Base-by-base conservation (phyloP, 2,113 vertebrate species). In the Panthera uncia region DNA sequence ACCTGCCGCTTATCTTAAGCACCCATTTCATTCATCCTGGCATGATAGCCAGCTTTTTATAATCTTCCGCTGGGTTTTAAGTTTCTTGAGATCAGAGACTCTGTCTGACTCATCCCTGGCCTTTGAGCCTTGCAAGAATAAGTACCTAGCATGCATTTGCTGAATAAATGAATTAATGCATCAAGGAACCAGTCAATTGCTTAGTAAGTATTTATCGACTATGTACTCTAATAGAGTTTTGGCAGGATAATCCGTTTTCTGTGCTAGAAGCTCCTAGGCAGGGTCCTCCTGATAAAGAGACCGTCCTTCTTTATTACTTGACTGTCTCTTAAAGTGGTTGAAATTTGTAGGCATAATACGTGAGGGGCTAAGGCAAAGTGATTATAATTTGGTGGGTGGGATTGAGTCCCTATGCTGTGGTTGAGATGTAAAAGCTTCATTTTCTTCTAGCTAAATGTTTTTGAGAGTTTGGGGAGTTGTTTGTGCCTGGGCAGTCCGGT, bases 111-210 rank as follows among this genome's bases (percentile, higher is more conserved):
- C 38, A 41, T 52, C 82, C 78, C 57, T 89, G 89, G 81, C 50
- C 78, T 97, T 93, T 73, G 61, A 96, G 79, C 63, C 61, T 16
- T 52, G 63, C 13, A 74, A 55, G 38, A 96, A 1, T 85, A 89
- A 90, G 61, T 73, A 76, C 52, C 31, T 38, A 1, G 1, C 27
- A 29, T 48, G 71, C 38, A 25, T 86, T 65, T 97, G 25, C 86
- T 89, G 38, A 78, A 88, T 79, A 65, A 76, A 61, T 65, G 87
- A 95, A 92, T 89, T 19, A 81, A 89, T 73, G n/a, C 78, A 71
- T 76, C 48, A 52, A 19, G 45, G 61, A 71, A 71, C 68, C 19
- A 31, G 29, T 66, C 36, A 23, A 7, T 41, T 66, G 33, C 83
- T 94, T n/a, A 65, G 63, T 45, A 76, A 94, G 63, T 50, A 50